Evolutionary conservation across 1,140 invertebrate species (phyloP), one percentile per base, ranked within the genome.

Genomic region (Vollenhovia emeryi): DNA sequence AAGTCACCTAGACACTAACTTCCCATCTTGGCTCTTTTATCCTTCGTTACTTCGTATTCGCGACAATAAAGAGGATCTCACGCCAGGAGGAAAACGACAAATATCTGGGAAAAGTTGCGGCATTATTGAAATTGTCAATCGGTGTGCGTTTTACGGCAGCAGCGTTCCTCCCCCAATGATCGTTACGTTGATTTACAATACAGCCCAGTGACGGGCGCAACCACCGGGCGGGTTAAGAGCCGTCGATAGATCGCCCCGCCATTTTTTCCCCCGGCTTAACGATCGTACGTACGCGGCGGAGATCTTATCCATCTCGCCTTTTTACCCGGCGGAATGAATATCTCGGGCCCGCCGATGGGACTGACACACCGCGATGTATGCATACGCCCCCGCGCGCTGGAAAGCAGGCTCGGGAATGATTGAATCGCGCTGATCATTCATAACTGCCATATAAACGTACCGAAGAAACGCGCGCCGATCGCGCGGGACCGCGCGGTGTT

Each of bases 391-490:
- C 60, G 59, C 75, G n/a, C 4, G 33, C 15, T 45, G 18, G 13
- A 11, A 66, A 15, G 60, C 43, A 21, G 30, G 30, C 11, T 6
- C 45, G 64, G 50, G 45, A 50, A 66, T 55, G 78, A 80, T 71
- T 71, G 50, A 80, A 80, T 71, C 78, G 48, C 36, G 36, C 33
- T 18, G 33, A 71, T 80, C 78, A 80, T 80, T 80, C 78, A 80
- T 71, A 71, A 80, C 64, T 71, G 78, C 78, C 66, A 71, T 18
- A 36, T 36, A 55, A 71, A 40, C 36, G 15, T 80, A 71, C 40
- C 21, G 76, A 55, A 55, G 76, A 52, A 80, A 24, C 27, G 48
- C 33, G 24, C 33, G n/a, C 59, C 73, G 36, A 30, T 78, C 52
- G 33, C 52, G 33, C 73, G 18, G 27, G 40, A 52, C 18, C 24